Evolutionary conservation across 2,797 vertebrate species (phyloP), one percentile per base, ranked within the genome.

Genomic region (Oryzias dopingdopingensis): DNA sequence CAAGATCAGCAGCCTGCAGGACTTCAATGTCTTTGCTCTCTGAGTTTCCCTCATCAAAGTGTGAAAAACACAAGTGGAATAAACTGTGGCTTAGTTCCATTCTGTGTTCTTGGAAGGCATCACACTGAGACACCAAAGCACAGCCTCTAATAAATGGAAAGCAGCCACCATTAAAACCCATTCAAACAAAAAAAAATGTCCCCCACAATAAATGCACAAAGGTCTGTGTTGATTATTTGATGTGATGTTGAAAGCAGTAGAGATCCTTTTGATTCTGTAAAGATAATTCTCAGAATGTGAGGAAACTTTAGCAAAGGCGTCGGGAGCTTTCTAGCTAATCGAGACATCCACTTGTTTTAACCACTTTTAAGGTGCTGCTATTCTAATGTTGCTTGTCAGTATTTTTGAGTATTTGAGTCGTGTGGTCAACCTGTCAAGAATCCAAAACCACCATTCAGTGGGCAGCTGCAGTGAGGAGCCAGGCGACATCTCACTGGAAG

Each of bases 51-150:
- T 29, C 48, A 45, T 49, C 56, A 40, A 22, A 49, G 37, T 42
- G 17, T 23, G n/a, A 37, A 23, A 54, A 54, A 42, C 14, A 49
- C 42, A 61, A 45, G 45, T 48, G 37, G 32, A 47, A 29, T 17
- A 29, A 61, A 61, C 17, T 20, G 40, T 20, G 43, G 59, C 49
- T 52, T 43, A 18, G 59, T 37, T 45, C 15, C 43, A 43, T 37
- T 59, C 43, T 17, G 42, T 32, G 44, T 46, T 43, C 54, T 43
- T 22, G 42, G 23, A 22, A 51, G 42, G 15, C 20, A 43, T 52
- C 10, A 32, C 49, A 37, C 14, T 7, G 14, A 51, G 41, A 50
- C 48, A 23, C 40, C 58, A 45, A 37, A 52, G 24, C 41, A 32
- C n/a, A 51, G 13, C 41, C n/a, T 16, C 14, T 17, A 49, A 18